phyloP scores from a whole-genome alignment of 2,888 invertebrate genomes.

The Gisinianus flammeolus region DNA sequence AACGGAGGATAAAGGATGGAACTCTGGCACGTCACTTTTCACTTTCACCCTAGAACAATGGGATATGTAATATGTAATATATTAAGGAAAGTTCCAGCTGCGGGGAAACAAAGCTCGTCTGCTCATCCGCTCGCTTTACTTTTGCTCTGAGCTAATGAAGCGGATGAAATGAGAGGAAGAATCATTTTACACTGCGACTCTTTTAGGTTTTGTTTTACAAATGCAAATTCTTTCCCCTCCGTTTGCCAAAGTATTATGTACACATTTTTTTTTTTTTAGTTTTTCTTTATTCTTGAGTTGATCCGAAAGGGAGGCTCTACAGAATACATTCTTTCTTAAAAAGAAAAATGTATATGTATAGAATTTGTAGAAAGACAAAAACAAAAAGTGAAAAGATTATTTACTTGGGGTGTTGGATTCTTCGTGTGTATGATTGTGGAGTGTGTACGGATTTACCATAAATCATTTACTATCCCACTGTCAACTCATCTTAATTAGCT shows the following conservation, averaged over 20 bases:
- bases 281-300: neutral
- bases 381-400: neutral
- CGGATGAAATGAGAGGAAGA: slow-evolving; percentile 34
- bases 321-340: neutral
- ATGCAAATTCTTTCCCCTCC: slow-evolving; percentile 40
- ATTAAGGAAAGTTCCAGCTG: slow-evolving; percentile 26
- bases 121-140: neutral
- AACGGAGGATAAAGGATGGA: neutral
- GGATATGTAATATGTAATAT: slow-evolving; percentile 37
- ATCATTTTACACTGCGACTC: slow-evolving; percentile 27
- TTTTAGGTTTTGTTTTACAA: slow-evolving; percentile 39
- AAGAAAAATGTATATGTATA: neutral
- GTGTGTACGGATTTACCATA: neutral
- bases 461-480: slow-evolving; percentile 6
- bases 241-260: neutral
- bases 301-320: neutral
- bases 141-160: slow-evolving; percentile 22
- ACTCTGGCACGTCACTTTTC: slow-evolving; percentile 37
- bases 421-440: neutral
- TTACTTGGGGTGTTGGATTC: neutral
- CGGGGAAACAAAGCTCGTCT: slow-evolving; percentile 27
- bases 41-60: slow-evolving; percentile 39
- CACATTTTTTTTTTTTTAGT: neutral
- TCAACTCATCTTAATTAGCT: slow-evolving; percentile 33
- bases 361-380: neutral